Conservation (phyloP, 2,888 invertebrate genomes). For the Punctoribates punctum region DNA sequence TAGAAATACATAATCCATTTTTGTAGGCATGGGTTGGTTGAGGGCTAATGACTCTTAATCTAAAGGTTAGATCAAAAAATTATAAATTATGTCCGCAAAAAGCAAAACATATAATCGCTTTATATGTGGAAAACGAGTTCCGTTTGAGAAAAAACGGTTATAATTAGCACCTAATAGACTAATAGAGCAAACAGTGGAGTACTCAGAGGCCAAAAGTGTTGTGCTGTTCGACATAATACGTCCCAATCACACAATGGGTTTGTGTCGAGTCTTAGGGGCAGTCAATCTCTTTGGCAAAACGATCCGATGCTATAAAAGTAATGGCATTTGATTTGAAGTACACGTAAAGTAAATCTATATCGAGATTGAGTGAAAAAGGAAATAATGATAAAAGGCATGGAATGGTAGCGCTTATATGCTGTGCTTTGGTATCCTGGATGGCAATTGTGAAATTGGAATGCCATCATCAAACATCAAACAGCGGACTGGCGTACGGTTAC, state of each 20-base stretch:
- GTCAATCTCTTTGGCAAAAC: not conserved
- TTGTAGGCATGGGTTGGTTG: too few relatives aligned
- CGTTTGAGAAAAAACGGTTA: not conserved
- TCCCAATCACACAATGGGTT: not conserved
- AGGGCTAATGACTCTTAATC: slow-evolving; percentile 5
- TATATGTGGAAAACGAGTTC: not conserved
- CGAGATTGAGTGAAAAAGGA: slow-evolving; percentile 6
- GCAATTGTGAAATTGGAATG: slow-evolving; percentile 33
- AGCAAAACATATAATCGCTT: not conserved
- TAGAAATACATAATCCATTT: too few relatives aligned
- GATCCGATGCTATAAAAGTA: slow-evolving; percentile 3
- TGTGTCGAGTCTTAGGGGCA: not conserved
- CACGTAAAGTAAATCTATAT: slow-evolving; percentile 28
- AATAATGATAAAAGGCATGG: slow-evolving; percentile 13
- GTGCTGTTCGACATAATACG: not conserved
- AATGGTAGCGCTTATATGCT: not conserved
- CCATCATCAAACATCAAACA: slow-evolving; percentile 19
- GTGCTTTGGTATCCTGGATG: slow-evolving; percentile 11
- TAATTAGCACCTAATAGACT: not conserved
- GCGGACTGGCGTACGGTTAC: slow-evolving; percentile 9
- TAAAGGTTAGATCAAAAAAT: not conserved
- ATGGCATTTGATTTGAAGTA: slow-evolving; percentile 16
- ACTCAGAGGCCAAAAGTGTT: not conserved
- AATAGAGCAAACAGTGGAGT: not conserved
- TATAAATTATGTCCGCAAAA: not conserved